Evolutionary conservation across 2,113 vertebrate species (phyloP).

Genomic region (Phaethornis superciliosus): DNA sequence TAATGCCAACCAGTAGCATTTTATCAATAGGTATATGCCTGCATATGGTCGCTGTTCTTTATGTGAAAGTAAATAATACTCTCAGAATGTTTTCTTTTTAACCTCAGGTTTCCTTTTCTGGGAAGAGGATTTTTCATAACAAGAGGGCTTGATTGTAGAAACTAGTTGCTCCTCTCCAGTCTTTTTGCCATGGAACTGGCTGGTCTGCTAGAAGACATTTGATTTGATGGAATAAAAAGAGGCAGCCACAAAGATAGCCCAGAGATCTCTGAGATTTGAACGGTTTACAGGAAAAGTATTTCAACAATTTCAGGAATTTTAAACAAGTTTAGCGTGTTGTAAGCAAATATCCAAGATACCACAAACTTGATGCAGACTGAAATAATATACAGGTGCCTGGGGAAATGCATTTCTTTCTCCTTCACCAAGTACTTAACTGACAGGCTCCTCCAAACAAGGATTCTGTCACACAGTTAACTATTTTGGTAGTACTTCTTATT

Average conservation of each 20-base stretch:
- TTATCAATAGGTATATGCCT: neutral
- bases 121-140: neutral
- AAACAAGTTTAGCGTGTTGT: neutral
- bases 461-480: slow-evolving; percentile 22
- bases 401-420: slow-evolving; percentile 25
- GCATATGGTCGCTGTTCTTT: neutral
- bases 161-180: neutral
- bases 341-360: slow-evolving; percentile 29
- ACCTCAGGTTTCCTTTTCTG: neutral
- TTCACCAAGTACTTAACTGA: neutral
- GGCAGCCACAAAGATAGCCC: neutral
- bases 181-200: neutral
- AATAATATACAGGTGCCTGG: slow-evolving; percentile 14
- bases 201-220: neutral
- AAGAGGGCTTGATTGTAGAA: neutral
- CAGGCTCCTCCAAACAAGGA: slow-evolving; percentile 16
- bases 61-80: neutral
- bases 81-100: neutral
- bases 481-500: neutral
- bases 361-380: neutral
- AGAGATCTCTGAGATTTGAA: neutral
- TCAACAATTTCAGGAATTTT: slow-evolving; percentile 42
- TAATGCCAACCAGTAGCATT: neutral
- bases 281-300: neutral
- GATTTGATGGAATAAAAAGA: neutral